phyloP scores from a whole-genome alignment of 2,113 vertebrate species.

The Perca fluviatilis region DNA sequence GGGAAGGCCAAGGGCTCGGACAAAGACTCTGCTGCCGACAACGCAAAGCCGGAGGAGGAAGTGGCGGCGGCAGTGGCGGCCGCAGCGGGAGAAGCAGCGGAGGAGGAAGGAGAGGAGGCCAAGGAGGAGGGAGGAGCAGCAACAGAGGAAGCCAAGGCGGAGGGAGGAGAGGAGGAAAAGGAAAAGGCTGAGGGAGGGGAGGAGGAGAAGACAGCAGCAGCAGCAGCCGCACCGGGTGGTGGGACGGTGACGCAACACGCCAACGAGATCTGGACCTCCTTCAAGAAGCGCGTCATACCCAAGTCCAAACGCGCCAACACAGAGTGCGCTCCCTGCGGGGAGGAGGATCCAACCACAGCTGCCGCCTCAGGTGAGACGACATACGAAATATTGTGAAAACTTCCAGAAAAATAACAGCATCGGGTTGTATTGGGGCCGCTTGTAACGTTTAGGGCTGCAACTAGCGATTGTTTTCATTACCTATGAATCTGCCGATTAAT shows the following conservation, averaged over 20 bases:
- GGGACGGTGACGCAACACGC: constrained; percentile 84
- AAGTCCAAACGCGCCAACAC: constrained; percentile 84
- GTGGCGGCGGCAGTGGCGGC: constrained; percentile 41
- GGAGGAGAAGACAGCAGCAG: constrained; percentile 56
- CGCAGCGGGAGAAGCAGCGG: constrained; percentile 38
- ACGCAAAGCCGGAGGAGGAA: constrained; percentile 55
- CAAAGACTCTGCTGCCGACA: constrained; percentile 74
- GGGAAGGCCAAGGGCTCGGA: constrained; percentile 79
- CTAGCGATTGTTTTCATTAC: no score
- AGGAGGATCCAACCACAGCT: constrained; percentile 70
- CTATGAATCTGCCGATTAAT: no score
- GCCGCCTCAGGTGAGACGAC: constrained; percentile 64
- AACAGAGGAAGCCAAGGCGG: constrained; percentile 57
- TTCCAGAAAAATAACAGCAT: neutral
- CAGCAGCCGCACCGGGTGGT: constrained; percentile 32
- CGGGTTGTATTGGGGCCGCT: neutral
- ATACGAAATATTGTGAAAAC: neutral
- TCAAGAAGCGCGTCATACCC: constrained; percentile 86
- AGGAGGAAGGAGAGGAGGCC: constrained; percentile 63
- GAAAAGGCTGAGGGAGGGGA: constrained; percentile 50
- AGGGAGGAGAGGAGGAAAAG: constrained; percentile 68
- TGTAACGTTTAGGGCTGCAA: neutral
- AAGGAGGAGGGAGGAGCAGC: constrained; percentile 55
- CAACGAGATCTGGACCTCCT: constrained; percentile 87
- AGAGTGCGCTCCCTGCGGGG: constrained; percentile 72